A percentile compares a stretch with the other conserved stretches of the same genome.
phyloP scores from a whole-genome alignment of 1,140 invertebrate genomes.

The Orussus abietinus region DNA sequence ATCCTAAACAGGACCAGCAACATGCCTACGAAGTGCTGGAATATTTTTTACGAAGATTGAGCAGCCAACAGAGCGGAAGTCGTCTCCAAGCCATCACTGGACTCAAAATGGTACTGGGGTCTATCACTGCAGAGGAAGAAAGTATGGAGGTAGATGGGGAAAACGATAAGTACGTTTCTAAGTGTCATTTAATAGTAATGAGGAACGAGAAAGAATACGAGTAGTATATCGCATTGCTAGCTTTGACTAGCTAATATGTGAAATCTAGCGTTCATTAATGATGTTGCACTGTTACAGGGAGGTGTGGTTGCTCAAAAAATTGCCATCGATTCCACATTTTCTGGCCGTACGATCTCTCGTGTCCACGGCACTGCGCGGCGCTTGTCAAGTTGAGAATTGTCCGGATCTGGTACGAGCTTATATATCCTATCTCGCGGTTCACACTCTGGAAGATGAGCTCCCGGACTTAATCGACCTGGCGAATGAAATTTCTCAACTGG shows the following conservation, averaged over 20 bases:
- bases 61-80: slow-evolving; percentile 74
- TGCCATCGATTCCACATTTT: slow-evolving; percentile 74
- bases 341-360: slow-evolving; percentile 62
- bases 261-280: no score
- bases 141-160: slow-evolving; percentile 48
- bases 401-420: slow-evolving; percentile 83
- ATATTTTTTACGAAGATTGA: slow-evolving; percentile 83
- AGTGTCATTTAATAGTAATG: neutral
- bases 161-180: slow-evolving; percentile 42
- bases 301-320: slow-evolving; percentile 73
- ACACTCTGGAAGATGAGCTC: slow-evolving; percentile 65
- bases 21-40: slow-evolving; percentile 80
- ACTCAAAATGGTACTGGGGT: slow-evolving; percentile 57
- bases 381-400: slow-evolving; percentile 88
- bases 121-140: slow-evolving; percentile 45
- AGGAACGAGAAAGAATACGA: no score
- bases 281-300: slow-evolving; percentile 52
- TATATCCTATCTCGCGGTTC: slow-evolving; percentile 76
- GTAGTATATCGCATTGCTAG: no score
- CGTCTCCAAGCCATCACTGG: slow-evolving; percentile 73
- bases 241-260: no score
- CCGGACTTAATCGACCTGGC: slow-evolving; percentile 64
- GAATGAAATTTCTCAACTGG: slow-evolving; percentile 82
- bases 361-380: slow-evolving; percentile 69
- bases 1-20: slow-evolving; percentile 58